Percentiles rank a stretch among this genome's conserved stretches.
Conservation (phyloP, 2,888 invertebrate genomes). For the Microctonus hyperodae region DNA sequence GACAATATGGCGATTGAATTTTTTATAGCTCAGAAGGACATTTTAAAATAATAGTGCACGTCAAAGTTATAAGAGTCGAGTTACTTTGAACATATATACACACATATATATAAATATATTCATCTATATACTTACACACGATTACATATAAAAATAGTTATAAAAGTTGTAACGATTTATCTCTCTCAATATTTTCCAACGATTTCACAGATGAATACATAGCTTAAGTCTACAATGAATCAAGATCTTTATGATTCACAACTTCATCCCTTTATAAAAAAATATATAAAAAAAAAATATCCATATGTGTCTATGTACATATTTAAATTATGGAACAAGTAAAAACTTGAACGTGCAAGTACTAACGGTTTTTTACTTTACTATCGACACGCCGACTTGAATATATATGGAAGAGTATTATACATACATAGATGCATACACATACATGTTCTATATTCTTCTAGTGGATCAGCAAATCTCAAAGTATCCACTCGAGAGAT, state of each 20-base stretch:
- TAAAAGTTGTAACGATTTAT: constrained; percentile 14
- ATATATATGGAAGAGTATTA: no score
- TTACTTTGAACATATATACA: not conserved
- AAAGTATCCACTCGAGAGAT: not conserved
- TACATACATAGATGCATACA: not conserved
- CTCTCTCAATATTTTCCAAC: constrained; percentile 3
- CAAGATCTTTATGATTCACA: not conserved
- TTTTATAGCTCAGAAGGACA: not conserved
- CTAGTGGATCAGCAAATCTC: not conserved
- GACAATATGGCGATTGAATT: constrained; percentile 7
- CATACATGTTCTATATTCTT: not conserved
- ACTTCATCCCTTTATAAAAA: not conserved
- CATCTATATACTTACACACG: not conserved
- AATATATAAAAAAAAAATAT: not conserved
- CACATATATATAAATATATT: not conserved
- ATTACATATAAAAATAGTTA: not conserved
- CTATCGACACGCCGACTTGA: no score
- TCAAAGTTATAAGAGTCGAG: not conserved
- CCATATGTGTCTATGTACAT: not conserved
- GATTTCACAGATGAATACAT: not conserved
- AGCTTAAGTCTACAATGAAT: not conserved
- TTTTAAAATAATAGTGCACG: not conserved
- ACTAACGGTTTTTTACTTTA: not conserved
- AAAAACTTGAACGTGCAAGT: not conserved
- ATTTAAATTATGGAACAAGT: not conserved